Percentiles rank a stretch among this genome's conserved stretches.
Evolutionary conservation across 2,797 vertebrate species (phyloP).

Genomic region (Acipenser oxyrinchus): DNA sequence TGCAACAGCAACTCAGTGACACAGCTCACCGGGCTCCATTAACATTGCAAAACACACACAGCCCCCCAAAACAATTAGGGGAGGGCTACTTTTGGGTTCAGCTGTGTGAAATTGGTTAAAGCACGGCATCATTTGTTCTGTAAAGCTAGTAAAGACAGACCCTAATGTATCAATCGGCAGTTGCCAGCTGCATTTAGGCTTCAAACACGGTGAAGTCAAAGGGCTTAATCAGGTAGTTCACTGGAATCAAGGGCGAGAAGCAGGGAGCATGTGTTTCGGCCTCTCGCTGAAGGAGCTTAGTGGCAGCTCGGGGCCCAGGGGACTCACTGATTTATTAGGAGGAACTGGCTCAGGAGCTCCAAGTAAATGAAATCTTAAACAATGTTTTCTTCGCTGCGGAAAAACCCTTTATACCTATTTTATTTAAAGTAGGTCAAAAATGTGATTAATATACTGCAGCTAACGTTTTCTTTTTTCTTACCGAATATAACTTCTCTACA

Average conservation of each 20-base stretch:
- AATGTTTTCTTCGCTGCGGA: neutral
- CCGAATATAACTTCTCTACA: no score
- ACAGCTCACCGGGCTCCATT: neutral
- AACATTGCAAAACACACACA: no score
- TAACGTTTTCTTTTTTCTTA: no score
- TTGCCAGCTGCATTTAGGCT: neutral
- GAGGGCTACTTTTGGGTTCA: neutral
- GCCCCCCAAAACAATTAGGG: neutral
- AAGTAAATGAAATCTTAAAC: slow-evolving; percentile 5
- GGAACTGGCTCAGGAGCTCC: neutral
- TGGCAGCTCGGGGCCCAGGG: neutral
- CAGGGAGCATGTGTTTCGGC: neutral
- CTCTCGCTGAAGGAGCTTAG: neutral
- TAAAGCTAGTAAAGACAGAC: slow-evolving; percentile 3
- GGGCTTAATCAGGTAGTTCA: slow-evolving; percentile 1
- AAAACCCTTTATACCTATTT: neutral
- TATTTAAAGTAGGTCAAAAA: neutral
- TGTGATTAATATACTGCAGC: neutral
- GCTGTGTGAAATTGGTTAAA: neutral
- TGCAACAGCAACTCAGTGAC: no score
- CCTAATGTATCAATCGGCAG: slow-evolving; percentile 1
- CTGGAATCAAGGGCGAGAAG: neutral
- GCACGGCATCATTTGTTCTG: neutral
- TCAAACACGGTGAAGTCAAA: neutral
- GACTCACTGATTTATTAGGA: slow-evolving; percentile 11